Evolutionary conservation across 2,888 invertebrate genomes (phyloP).

Genomic region (Meliscaeva auricollis): DNA sequence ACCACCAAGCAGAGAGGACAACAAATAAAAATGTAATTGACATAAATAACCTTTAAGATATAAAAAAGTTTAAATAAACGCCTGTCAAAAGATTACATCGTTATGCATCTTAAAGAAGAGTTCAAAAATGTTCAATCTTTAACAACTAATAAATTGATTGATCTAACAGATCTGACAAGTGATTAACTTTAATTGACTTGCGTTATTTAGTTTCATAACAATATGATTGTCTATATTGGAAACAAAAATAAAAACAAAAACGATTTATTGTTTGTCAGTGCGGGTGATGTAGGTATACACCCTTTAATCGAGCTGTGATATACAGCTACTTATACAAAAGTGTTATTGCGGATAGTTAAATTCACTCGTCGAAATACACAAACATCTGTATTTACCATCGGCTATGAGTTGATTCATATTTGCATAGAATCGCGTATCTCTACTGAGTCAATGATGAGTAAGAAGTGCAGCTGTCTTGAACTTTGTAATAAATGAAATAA

Average conservation of each 20-base stretch:
- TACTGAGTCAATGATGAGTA: constrained; percentile 54
- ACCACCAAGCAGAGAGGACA: not conserved
- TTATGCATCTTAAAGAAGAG: not conserved
- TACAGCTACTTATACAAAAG: not conserved
- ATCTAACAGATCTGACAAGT: constrained; percentile 43
- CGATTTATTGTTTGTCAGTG: not conserved
- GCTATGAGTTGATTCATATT: constrained; percentile 59
- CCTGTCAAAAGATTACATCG: constrained; percentile 12
- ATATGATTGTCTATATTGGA: constrained; percentile 23
- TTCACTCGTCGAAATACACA: constrained; percentile 20
- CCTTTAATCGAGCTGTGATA: not conserved
- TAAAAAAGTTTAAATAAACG: constrained; percentile 11
- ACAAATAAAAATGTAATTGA: not conserved
- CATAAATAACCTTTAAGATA: not conserved
- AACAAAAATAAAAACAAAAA: not conserved
- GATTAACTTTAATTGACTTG: constrained; percentile 45
- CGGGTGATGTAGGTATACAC: not conserved
- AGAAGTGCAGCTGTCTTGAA: constrained; percentile 68
- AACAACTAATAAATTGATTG: constrained; percentile 11
- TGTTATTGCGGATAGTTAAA: constrained; percentile 21
- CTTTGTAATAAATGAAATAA: not conserved
- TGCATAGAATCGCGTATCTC: constrained; percentile 44
- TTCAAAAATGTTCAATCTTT: not conserved
- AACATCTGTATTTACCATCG: constrained; percentile 62
- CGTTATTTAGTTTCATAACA: constrained; percentile 35